A percentile compares a stretch with the other conserved stretches of the same genome.
These are phyloP conservation scores for Furcula furcula DNA, from an alignment of 2,888 invertebrate species.

Conservation along the genomic window DNA sequence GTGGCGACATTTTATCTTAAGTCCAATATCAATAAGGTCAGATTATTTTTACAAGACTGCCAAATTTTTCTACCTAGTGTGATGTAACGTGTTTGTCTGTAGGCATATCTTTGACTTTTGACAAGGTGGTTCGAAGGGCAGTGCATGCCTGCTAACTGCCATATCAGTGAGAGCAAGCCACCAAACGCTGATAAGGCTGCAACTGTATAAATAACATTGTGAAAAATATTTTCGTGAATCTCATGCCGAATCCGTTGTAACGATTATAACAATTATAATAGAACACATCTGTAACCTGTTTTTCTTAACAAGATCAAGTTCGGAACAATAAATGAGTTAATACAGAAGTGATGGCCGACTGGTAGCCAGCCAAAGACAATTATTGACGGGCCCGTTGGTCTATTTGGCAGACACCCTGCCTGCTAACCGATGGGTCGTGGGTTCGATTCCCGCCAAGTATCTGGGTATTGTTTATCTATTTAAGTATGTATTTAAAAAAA, in stretches of 20 bases:
- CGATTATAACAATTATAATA: too few species aligned
- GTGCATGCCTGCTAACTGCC: constrained; percentile 15
- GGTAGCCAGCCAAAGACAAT: too few species aligned
- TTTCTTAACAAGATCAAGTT: too few species aligned
- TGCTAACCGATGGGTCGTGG: too few species aligned
- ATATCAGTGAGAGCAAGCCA: constrained; percentile 11
- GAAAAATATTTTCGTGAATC: constrained; percentile 4
- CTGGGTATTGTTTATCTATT: too few species aligned
- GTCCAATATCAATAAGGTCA: constrained; percentile 19
- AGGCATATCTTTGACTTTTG: constrained; percentile 34
- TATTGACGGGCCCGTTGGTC: too few species aligned
- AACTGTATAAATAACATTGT: constrained; percentile 2
- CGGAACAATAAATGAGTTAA: too few species aligned
- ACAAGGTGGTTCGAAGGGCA: constrained; percentile 37
- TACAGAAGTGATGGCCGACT: too few species aligned
- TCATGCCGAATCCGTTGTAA: not conserved
- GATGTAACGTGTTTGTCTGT: constrained; percentile 28
- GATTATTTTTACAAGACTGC: constrained; percentile 20
- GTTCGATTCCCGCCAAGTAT: too few species aligned
- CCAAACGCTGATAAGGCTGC: constrained; percentile 9
- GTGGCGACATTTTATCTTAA: not conserved
- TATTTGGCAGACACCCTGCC: too few species aligned
- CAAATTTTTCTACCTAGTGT: constrained; percentile 45
- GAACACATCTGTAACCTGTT: too few species aligned
- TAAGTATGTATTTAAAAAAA: too few species aligned